Base-by-base conservation (phyloP, 2,888 invertebrate species). In the Acleris cristana region DNA sequence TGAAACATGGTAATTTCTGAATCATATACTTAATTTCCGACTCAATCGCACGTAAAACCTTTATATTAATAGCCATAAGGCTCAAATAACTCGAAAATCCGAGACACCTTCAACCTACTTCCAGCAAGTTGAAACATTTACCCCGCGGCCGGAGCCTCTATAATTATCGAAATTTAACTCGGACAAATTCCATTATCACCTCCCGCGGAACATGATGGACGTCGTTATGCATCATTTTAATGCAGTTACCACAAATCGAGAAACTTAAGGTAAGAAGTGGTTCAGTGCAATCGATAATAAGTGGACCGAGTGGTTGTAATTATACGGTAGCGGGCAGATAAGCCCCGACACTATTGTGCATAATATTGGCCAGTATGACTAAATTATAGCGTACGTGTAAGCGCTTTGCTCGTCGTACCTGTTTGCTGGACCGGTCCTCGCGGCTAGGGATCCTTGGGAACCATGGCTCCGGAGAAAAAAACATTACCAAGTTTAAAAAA, bases 311-410 rank as follows among this genome's bases (percentile, higher is more conserved):
- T 74, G 82, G 82, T 85, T 82, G 86, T 90, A 91, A 91, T 90
- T 90, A 82, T 76, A 88, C 82, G 81, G 86, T 85, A 85, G 86
- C 80, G 79, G 74, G 80, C 79, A 79, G 89, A 87, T 87, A 89
- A 87, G 79, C 81, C 83, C 81, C 85, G 79, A 80, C 84, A 86
- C 90, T 86, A 89, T 88, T 87, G 87, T 89, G 85, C 85, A 84
- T 90, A 90, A 90, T 90, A 82, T 86, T 83, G 82, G 81, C 79
- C 86, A 80, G 80, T 82, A 88, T 87, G 86, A 85, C 86, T 81
- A 87, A 90, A 91, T 90, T 90, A 90, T 85, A 79, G 82, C 77
- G 72, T 69, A 45, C 21, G 59, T 64, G 48, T 52, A 16, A 63
- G 56, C 69, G 55, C 59, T 62, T 45, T 26, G 58, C 55, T 68